Conservation (phyloP, 2,888 invertebrate genomes). For the Stenodema calcarata region DNA sequence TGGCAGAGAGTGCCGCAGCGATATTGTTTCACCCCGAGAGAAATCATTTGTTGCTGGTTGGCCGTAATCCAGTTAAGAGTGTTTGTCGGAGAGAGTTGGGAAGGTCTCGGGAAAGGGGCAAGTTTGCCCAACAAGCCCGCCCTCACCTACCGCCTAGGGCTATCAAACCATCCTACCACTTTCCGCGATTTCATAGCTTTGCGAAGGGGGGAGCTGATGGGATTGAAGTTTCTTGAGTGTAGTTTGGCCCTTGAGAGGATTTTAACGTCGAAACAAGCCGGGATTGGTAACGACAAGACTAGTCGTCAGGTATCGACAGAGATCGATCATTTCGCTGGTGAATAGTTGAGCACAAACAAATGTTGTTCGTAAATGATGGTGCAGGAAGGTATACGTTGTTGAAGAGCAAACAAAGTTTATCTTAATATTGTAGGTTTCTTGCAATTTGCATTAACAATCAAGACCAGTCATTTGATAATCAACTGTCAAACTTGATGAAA, state of each 20-base stretch:
- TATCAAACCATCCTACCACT: constrained; percentile 10
- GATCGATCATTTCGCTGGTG: too few species aligned
- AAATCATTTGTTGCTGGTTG: constrained; percentile 42
- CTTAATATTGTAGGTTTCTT: too few species aligned
- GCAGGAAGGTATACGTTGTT: too few species aligned
- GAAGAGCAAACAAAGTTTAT: too few species aligned
- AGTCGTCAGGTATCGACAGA: neutral
- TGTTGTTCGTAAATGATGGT: too few species aligned
- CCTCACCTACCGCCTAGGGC: constrained; percentile 37
- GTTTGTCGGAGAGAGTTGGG: constrained; percentile 30
- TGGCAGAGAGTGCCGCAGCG: constrained; percentile 30
- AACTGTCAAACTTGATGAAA: too few species aligned
- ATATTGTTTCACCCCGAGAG: constrained; percentile 31
- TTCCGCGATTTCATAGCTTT: constrained; percentile 2
- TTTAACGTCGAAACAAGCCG: neutral
- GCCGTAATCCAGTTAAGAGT: constrained; percentile 41
- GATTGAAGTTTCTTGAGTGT: neutral
- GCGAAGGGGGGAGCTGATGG: neutral
- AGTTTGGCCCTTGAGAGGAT: neutral
- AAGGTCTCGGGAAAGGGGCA: constrained; percentile 24
- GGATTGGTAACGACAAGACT: neutral
- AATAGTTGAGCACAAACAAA: too few species aligned
- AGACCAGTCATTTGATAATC: too few species aligned
- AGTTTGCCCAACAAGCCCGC: constrained; percentile 32
- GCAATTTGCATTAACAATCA: too few species aligned